Evolutionary conservation across 2,797 vertebrate species (phyloP).

Genomic region (Leucoraja ocellata): DNA sequence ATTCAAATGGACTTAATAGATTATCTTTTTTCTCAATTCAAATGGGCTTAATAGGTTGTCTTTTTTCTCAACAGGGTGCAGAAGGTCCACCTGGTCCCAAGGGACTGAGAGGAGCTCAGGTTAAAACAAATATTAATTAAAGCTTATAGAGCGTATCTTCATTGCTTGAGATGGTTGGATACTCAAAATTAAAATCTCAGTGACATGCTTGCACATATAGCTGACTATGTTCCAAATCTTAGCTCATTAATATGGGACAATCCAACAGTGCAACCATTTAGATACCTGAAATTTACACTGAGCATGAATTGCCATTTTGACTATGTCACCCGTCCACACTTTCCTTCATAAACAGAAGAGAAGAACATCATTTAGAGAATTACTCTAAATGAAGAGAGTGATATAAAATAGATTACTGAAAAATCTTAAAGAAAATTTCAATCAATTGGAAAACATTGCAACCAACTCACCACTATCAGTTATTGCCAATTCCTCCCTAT

Average conservation of each 20-base stretch:
- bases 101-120: constrained; percentile 76
- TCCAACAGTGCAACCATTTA: background rate
- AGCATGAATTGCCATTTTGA: background rate
- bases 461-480: background rate
- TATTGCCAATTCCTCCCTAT: background rate
- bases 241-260: background rate
- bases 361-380: background rate
- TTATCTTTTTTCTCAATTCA: constrained; percentile 39
- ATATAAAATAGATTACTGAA: background rate
- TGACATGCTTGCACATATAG: background rate
- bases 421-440: background rate
- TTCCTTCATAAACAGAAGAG: background rate
- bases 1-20: background rate
- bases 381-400: background rate
- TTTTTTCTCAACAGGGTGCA: constrained; percentile 62
- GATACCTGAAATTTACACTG: background rate
- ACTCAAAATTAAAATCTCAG: background rate
- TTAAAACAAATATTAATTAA: constrained; percentile 45
- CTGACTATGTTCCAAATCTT: background rate
- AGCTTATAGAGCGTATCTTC: background rate
- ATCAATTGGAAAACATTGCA: background rate
- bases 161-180: background rate
- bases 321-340: background rate
- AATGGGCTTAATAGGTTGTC: background rate
- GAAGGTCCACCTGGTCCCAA: constrained; percentile 69